Evolutionary conservation across 2,797 vertebrate genomes (phyloP).

Genomic region (Muscicapa striata): DNA sequence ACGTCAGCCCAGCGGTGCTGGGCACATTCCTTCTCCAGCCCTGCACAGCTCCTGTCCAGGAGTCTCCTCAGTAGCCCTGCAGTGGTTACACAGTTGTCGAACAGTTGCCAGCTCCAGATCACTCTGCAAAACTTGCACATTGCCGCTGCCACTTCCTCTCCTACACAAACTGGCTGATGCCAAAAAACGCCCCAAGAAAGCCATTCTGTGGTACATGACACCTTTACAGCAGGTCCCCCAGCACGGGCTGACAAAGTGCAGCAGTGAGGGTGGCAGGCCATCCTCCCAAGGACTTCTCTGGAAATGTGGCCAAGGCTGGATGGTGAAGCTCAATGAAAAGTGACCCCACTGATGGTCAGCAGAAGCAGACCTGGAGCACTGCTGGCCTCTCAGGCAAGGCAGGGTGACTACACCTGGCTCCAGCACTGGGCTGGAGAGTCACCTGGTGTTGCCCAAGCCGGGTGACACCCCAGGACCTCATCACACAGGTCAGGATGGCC

Average conservation of each 20-base stretch:
- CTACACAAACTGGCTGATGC: not conserved
- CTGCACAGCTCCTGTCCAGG: not conserved
- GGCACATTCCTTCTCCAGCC: not conserved
- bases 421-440: not conserved
- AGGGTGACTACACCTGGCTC: fast-evolving
- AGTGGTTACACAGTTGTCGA: fast-evolving
- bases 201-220: not conserved
- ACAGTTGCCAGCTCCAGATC: not conserved
- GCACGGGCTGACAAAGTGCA: not conserved
- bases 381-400: not conserved
- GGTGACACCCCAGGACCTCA: not conserved
- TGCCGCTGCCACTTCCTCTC: not conserved
- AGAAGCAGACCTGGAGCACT: not conserved
- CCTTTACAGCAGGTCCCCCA: not conserved
- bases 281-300: fast-evolving
- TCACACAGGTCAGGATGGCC: not conserved
- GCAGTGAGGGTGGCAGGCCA: not conserved
- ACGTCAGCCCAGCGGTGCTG: too few relatives aligned
- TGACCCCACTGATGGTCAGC: not conserved
- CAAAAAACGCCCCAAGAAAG: not conserved
- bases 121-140: not conserved
- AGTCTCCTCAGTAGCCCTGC: not conserved
- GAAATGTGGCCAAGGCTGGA: fast-evolving
- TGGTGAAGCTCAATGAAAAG: not conserved
- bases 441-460: not conserved